Evolutionary conservation across 2,888 invertebrate genomes (phyloP).

Genomic region (Amiota mariae): DNA sequence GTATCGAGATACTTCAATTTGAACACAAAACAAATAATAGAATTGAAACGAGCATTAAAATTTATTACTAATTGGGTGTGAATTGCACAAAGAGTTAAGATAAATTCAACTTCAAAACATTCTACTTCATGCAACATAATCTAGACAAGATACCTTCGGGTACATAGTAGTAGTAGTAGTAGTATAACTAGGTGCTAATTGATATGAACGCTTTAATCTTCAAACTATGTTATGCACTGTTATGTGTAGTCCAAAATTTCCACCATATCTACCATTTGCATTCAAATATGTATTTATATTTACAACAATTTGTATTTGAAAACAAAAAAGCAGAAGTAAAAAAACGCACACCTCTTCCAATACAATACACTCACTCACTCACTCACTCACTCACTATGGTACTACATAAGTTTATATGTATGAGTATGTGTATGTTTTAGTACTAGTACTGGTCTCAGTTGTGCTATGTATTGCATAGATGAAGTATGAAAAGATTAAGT

Average conservation of each 20-base stretch:
- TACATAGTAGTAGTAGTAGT: too few species aligned
- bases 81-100: constrained; percentile 52
- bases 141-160: constrained; percentile 36
- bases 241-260: background rate
- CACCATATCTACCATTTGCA: constrained; percentile 1
- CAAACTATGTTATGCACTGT: constrained; percentile 33
- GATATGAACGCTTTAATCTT: constrained; percentile 69
- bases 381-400: background rate
- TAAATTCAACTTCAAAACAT: constrained; percentile 29
- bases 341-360: constrained; percentile 26
- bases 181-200: constrained; percentile 65
- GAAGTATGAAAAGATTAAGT: too few species aligned
- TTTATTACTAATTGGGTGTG: constrained; percentile 73
- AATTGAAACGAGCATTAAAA: constrained; percentile 60
- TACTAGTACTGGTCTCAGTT: too few species aligned
- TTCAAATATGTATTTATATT: constrained; percentile 42
- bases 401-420: too few species aligned
- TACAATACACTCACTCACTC: constrained; percentile 62
- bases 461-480: too few species aligned
- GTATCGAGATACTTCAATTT: background rate
- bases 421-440: background rate
- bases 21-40: constrained; percentile 15
- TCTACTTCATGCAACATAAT: constrained; percentile 62
- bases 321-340: constrained; percentile 25
- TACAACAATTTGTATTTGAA: constrained; percentile 26